Percentiles rank a stretch among this genome's conserved stretches.
phyloP scores from a whole-genome alignment of 2,797 vertebrate species.

The Hafferia zeledoni region DNA sequence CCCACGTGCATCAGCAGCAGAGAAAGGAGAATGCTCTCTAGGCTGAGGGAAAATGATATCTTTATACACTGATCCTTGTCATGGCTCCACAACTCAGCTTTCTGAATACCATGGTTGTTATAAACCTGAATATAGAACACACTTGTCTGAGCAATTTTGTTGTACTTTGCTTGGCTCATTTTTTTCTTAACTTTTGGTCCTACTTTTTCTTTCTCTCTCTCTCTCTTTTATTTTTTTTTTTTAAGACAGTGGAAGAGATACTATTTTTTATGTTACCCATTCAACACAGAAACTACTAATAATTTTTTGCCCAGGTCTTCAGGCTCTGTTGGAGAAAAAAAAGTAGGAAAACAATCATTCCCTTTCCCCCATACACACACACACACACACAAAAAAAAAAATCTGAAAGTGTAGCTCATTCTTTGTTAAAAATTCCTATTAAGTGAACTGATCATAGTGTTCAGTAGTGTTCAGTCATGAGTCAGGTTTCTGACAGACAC shows the following conservation, averaged over 20 bases:
- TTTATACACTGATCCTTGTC: background rate
- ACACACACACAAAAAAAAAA: background rate
- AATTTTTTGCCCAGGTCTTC: background rate
- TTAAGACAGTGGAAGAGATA: background rate
- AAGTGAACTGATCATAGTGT: background rate
- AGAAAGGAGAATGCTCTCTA: background rate
- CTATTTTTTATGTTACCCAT: background rate
- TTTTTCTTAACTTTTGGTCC: background rate
- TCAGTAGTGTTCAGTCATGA: background rate
- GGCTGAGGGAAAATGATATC: background rate
- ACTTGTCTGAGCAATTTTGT: background rate
- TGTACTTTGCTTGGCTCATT: background rate
- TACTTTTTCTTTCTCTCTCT: background rate
- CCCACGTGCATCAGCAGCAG: fast-evolving
- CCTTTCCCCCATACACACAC: background rate
- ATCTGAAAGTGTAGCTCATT: background rate
- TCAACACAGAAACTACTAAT: background rate
- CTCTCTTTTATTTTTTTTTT: background rate
- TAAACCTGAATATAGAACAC: background rate
- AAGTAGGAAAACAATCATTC: background rate
- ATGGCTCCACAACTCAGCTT: background rate
- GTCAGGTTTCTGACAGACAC: background rate
- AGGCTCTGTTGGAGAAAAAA: background rate
- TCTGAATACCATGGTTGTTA: background rate
- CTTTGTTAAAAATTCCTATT: background rate